A percentile compares a stretch with the other conserved stretches of the same genome.
Evolutionary conservation across 2,888 invertebrate species (phyloP).

Genomic region (Heliconius charithonia): DNA sequence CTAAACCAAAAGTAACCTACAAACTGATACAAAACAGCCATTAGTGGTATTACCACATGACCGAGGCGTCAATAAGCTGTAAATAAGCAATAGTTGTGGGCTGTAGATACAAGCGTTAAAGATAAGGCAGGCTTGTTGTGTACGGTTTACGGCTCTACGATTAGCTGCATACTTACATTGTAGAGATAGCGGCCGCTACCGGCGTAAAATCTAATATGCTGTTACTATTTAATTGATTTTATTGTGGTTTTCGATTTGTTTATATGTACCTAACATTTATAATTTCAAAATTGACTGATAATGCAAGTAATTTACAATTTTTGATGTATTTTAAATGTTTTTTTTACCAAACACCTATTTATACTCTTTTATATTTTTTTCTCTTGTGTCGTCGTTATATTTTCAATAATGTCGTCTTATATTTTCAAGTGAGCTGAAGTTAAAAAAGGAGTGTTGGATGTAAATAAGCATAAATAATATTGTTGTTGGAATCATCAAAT

Average conservation of each 20-base stretch:
- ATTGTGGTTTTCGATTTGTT: slow-evolving; percentile 6
- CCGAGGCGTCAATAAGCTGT: slow-evolving; percentile 29
- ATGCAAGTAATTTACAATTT: too few species aligned
- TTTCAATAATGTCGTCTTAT: too few species aligned
- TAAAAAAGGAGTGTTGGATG: not conserved
- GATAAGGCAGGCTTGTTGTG: slow-evolving; percentile 33
- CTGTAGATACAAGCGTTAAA: slow-evolving; percentile 31
- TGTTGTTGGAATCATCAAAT: not conserved
- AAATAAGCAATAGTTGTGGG: slow-evolving; percentile 35
- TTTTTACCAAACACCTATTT: too few species aligned
- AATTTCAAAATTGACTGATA: not conserved
- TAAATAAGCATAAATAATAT: not conserved
- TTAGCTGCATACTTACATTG: slow-evolving; percentile 17
- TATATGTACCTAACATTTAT: not conserved
- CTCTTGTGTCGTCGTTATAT: too few species aligned
- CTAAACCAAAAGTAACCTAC: not conserved
- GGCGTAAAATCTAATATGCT: slow-evolving; percentile 24
- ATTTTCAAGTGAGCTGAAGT: not conserved
- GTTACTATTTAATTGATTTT: slow-evolving; percentile 28
- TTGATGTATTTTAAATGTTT: too few species aligned
- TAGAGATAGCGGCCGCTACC: slow-evolving; percentile 35
- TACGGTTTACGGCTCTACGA: slow-evolving; percentile 35
- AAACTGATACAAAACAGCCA: slow-evolving; percentile 19
- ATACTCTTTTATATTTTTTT: too few species aligned
- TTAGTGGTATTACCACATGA: slow-evolving; percentile 14